phyloP scores from a whole-genome alignment of 2,888 invertebrate species.

The Sphinx pinastri region DNA sequence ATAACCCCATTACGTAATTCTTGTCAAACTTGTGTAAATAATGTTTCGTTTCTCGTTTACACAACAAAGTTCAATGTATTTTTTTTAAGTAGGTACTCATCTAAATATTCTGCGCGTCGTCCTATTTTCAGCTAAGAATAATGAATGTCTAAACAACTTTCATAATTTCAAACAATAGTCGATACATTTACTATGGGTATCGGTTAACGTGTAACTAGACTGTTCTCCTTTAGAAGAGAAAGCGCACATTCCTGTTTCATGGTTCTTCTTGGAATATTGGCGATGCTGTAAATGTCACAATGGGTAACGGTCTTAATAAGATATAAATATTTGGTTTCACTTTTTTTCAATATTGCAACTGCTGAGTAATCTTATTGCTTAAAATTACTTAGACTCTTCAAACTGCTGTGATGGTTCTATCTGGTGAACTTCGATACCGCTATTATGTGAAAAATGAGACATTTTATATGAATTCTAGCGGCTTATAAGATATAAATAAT shows the following conservation, averaged over 20 bases:
- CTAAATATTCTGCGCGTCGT: too few relatives aligned
- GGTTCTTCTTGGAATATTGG: conserved; percentile 77
- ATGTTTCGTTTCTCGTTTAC: not conserved
- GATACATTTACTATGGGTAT: conserved; percentile 78
- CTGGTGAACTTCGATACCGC: too few relatives aligned
- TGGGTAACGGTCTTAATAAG: conserved; percentile 66
- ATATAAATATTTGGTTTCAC: conserved; percentile 61
- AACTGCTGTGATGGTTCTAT: not conserved
- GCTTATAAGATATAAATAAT: not conserved
- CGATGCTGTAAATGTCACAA: conserved; percentile 75
- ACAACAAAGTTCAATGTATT: not conserved
- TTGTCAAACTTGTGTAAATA: conserved; percentile 3
- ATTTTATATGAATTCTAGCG: too few relatives aligned
- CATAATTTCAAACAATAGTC: conserved; percentile 69
- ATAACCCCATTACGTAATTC: not conserved
- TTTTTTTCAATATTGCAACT: conserved; percentile 47
- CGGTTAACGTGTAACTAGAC: conserved; percentile 70
- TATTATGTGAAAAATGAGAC: too few relatives aligned
- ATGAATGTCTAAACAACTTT: conserved; percentile 54
- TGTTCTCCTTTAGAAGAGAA: conserved; percentile 76
- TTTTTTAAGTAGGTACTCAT: not conserved
- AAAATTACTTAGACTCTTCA: not conserved
- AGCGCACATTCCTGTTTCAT: conserved; percentile 66
- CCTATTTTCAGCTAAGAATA: conserved; percentile 30
- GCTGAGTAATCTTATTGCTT: conserved; percentile 27